Base-by-base conservation (phyloP, 64 coral and sea anemone species). In the Astreopora myriophthalma region DNA sequence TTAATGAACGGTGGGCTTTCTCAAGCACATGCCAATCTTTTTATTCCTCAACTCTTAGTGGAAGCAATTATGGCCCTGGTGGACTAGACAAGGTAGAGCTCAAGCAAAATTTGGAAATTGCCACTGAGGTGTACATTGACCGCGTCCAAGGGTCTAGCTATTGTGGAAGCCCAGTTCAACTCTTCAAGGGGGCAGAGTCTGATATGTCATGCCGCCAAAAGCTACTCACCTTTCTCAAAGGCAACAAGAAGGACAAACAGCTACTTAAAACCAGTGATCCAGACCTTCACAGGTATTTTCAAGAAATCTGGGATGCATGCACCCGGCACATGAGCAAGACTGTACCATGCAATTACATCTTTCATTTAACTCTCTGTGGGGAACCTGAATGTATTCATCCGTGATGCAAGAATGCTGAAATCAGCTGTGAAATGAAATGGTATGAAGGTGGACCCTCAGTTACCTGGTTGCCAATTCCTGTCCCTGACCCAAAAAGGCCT, bases 361-460 rank as follows among this genome's bases (percentile, higher is more conserved):
- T 66, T 66, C 62, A 66, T 66, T 23, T 66, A 23, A 66, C 62
- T 23, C 62, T 66, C 62, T 66, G 26, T 66, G 58, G 80, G 16
- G 31, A 85, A 37, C 39, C 61, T 66, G 60, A n/a, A 22, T 85
- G 58, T 39, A 67, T 65, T 39, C 29, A 85, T 68, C 60, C 57
- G n/a, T 35, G 80, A 36, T 85, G 80, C 23, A 85, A 85, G 27
- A 85, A 37, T 34, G 80, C 17, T 36, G 80, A 85, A 85, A 85
- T 57, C 30, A 85, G 60, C 30, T 66, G 31, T 85, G 60, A 85
- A 20, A 69, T 37, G 25, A 85, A 65, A 49, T 85, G 58, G 80
- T 65, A 85, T 37, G 30, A 31, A 63, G 60, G 60, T 85, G 27
- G 80, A 85, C 61, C 60, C 27, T 66, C 57, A 85, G 55, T 85